Conservation (phyloP, 2,113 vertebrate genomes). For the Epinephelus moara region DNA sequence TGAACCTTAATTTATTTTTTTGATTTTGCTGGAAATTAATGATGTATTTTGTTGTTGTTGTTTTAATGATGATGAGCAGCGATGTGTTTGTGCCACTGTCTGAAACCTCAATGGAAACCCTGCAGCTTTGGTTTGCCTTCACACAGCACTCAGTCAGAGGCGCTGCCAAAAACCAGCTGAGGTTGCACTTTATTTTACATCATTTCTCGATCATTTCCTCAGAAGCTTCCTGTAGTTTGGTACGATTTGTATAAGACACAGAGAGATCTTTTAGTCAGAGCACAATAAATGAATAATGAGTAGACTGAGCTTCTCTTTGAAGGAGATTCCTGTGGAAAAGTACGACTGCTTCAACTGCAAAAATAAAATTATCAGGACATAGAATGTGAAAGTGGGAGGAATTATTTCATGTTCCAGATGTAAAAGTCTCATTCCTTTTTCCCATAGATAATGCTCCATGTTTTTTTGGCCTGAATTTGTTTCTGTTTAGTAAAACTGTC, state of each 20-base stretch:
- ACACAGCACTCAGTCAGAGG: background rate
- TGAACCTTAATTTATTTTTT: slow-evolving; percentile 71
- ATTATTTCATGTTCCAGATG: too few relatives aligned
- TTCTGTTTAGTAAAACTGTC: background rate
- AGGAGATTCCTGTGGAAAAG: background rate
- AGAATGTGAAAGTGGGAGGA: too few relatives aligned
- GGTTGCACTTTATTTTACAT: slow-evolving; percentile 15
- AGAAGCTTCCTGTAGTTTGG: background rate
- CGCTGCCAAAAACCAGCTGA: slow-evolving; percentile 7
- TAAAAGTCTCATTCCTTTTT: background rate
- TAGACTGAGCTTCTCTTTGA: background rate
- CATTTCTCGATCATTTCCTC: background rate
- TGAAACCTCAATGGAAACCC: background rate
- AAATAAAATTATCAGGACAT: background rate
- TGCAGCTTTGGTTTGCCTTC: slow-evolving; percentile 25
- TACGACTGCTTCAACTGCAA: background rate
- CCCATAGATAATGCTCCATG: background rate
- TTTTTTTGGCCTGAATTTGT: background rate
- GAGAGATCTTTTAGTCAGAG: slow-evolving; percentile 3
- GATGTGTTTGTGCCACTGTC: slow-evolving; percentile 2
- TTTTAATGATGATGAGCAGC: background rate
- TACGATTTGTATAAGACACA: background rate
- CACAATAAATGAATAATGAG: slow-evolving; percentile 5
- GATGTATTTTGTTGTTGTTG: slow-evolving; percentile 9
- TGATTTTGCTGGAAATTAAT: slow-evolving; percentile 23